These are phyloP conservation scores for Regulus satrapa DNA, from an alignment of 2,113 vertebrate genomes.

Conservation along the genomic window DNA sequence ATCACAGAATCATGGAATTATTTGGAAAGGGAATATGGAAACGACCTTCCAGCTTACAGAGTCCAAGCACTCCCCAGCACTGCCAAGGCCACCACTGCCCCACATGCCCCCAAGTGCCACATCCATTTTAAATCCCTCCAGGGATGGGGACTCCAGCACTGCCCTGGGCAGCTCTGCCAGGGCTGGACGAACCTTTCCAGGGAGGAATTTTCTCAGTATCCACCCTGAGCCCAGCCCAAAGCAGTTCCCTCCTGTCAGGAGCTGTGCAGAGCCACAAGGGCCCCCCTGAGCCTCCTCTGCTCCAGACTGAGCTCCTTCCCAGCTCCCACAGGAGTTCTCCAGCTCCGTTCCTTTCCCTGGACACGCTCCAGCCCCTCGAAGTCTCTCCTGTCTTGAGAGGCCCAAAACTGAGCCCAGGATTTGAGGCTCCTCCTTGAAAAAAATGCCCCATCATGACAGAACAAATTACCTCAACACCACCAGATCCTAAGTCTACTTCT, in stretches of 20 bases:
- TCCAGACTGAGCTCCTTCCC: neutral
- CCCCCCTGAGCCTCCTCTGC: neutral
- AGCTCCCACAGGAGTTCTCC: neutral
- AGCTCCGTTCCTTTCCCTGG: neutral
- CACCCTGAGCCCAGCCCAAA: neutral
- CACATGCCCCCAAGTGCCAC: neutral
- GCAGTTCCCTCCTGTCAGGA: neutral
- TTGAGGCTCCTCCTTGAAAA: neutral
- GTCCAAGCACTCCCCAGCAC: no score
- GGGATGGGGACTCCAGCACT: neutral
- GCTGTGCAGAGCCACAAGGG: neutral
- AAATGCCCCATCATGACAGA: rapidly evolving
- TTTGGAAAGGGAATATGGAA: no score
- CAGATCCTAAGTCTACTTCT: neutral
- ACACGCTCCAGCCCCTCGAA: rapidly evolving
- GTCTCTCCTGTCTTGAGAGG: rapidly evolving
- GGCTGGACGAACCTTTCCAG: neutral
- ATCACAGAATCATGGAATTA: neutral
- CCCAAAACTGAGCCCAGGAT: neutral
- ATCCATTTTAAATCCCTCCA: neutral
- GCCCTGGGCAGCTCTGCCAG: neutral
- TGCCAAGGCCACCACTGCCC: neutral
- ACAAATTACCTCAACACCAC: neutral
- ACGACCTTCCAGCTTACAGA: neutral
- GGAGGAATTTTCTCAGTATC: neutral